phyloP scores from a whole-genome alignment of 2,888 invertebrate species.

The Andricus quercusramuli region DNA sequence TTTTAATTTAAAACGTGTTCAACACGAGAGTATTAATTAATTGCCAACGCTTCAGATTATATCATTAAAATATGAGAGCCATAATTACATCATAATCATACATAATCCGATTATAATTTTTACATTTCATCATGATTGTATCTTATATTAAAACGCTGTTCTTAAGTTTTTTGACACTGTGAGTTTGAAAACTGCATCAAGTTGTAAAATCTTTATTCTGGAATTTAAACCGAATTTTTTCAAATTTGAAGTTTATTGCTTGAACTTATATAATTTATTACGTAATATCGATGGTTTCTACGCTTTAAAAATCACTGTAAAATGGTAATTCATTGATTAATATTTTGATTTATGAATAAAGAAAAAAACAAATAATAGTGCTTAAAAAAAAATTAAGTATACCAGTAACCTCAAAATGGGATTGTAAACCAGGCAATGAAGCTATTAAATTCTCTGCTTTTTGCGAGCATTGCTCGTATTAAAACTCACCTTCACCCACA shows the following conservation, averaged over 20 bases:
- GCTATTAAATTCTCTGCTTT: constrained; percentile 41
- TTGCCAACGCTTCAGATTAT: not conserved
- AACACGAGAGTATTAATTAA: not conserved
- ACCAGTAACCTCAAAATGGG: not conserved
- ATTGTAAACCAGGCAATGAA: not conserved
- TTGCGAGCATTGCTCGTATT: constrained; percentile 66
- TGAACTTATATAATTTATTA: not conserved
- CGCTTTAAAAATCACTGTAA: no score
- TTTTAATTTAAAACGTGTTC: not conserved
- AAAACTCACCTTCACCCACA: constrained; percentile 71
- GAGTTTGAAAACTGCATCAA: not conserved
- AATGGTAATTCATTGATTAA: no score
- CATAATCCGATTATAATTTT: not conserved
- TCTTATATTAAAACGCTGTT: not conserved
- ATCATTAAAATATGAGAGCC: not conserved
- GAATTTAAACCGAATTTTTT: not conserved
- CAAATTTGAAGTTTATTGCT: not conserved
- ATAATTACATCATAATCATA: not conserved
- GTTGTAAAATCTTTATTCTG: not conserved
- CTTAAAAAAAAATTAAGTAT: no score
- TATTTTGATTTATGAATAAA: no score
- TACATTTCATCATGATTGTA: not conserved
- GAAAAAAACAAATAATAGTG: no score
- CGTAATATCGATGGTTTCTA: no score
- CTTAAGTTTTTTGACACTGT: not conserved